phyloP scores from a whole-genome alignment of 2,797 vertebrate species.

The Gymnocypris eckloni region DNA sequence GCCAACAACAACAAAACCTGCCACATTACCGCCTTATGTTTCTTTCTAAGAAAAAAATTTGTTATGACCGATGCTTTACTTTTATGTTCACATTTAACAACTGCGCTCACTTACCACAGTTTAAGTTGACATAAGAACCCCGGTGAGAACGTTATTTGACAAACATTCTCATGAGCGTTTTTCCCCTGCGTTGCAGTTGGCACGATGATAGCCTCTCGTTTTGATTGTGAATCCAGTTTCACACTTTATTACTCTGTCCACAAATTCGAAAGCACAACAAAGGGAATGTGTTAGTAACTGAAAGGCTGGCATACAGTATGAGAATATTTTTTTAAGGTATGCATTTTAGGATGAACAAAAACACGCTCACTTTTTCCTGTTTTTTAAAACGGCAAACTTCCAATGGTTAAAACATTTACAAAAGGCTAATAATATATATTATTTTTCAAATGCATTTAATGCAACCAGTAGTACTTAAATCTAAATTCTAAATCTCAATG shows the following conservation, averaged over 20 bases:
- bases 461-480: background rate
- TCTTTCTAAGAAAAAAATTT: conserved; percentile 1
- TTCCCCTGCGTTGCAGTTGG: background rate
- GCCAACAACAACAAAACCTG: background rate
- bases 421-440: background rate
- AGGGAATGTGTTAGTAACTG: background rate
- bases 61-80: conserved; percentile 43
- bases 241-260: background rate
- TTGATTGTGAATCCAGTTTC: conserved; percentile 35
- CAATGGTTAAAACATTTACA: background rate
- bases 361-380: background rate
- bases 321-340: background rate
- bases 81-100: background rate
- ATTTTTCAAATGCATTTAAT: background rate
- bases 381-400: background rate
- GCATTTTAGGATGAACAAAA: background rate
- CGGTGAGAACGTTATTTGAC: conserved; percentile 41
- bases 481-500: background rate
- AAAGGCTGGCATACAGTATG: background rate
- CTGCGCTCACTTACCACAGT: conserved; percentile 36
- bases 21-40: background rate
- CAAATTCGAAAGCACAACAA: background rate
- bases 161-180: conserved; percentile 61
- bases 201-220: background rate
- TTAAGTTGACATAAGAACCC: background rate